phyloP scores from a whole-genome alignment of 2,888 invertebrate genomes.

The Sphaerophoria rueppellii region DNA sequence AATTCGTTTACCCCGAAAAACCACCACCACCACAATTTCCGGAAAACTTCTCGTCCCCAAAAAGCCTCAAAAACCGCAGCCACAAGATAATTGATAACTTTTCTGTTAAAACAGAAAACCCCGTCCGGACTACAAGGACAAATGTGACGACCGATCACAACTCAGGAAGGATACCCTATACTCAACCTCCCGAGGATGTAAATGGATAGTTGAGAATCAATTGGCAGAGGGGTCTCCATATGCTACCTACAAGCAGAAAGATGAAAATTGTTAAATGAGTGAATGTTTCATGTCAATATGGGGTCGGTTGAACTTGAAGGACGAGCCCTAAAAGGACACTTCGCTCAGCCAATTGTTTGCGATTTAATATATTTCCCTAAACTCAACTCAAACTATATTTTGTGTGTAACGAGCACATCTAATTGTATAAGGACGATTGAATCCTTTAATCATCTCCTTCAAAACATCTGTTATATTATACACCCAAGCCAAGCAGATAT shows the following conservation, averaged over 20 bases:
- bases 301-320: too few species aligned
- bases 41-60: background rate
- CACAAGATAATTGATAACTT: constrained; percentile 57
- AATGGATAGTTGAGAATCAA: constrained; percentile 40
- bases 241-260: too few species aligned
- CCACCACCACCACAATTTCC: background rate
- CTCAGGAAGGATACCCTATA: background rate
- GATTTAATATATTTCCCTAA: constrained; percentile 44
- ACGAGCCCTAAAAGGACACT: background rate
- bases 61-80: constrained; percentile 45
- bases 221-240: constrained; percentile 8
- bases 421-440: constrained; percentile 43
- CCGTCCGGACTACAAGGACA: constrained; percentile 2
- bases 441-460: constrained; percentile 61
- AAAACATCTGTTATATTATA: constrained; percentile 58
- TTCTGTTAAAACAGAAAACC: constrained; percentile 26
- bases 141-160: background rate
- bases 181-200: background rate
- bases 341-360: constrained; percentile 58
- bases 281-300: constrained; percentile 43
- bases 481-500: background rate
- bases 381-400: constrained; percentile 18
- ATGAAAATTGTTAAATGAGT: constrained; percentile 17
- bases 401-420: background rate
- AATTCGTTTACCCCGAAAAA: constrained; percentile 7